Percentiles rank a stretch among this genome's conserved stretches.
phyloP scores from a whole-genome alignment of 2,113 vertebrate genomes.

The Rhinopithecus roxellana region DNA sequence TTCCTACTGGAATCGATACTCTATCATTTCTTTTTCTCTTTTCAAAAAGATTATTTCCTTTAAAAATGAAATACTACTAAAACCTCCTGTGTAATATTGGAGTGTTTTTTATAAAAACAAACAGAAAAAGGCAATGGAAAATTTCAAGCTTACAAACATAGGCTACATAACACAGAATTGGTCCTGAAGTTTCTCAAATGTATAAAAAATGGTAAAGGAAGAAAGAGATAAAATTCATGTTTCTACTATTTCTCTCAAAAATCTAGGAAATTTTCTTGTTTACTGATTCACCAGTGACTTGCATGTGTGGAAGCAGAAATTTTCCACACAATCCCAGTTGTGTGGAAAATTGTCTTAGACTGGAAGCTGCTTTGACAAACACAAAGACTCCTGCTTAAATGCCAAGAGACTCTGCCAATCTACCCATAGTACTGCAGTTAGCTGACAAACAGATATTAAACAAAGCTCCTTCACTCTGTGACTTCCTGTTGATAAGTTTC shows the following conservation, averaged over 20 bases:
- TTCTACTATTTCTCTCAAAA: too few species aligned
- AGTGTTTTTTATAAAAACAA: not conserved
- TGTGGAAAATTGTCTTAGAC: not conserved
- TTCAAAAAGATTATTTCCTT: not conserved
- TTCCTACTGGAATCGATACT: not conserved
- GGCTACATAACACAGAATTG: not conserved
- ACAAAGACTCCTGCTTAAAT: not conserved
- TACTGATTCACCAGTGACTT: too few species aligned
- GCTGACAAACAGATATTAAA: constrained; percentile 55
- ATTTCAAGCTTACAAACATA: not conserved
- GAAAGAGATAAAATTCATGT: not conserved
- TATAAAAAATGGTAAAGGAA: not conserved
- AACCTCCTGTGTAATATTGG: not conserved
- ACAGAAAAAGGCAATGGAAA: not conserved
- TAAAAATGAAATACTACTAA: constrained; percentile 32
- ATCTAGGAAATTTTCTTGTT: too few species aligned
- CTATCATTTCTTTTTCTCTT: not conserved
- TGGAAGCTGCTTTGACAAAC: constrained; percentile 18
- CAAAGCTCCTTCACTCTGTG: constrained; percentile 15
- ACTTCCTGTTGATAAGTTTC: not conserved
- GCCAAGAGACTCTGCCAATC: not conserved
- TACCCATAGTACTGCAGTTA: not conserved
- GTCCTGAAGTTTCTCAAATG: not conserved
- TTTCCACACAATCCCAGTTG: not conserved
- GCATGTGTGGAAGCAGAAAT: too few species aligned